Base-by-base conservation (phyloP, 2,113 vertebrate genomes). In the Marmota flaviventris region DNA sequence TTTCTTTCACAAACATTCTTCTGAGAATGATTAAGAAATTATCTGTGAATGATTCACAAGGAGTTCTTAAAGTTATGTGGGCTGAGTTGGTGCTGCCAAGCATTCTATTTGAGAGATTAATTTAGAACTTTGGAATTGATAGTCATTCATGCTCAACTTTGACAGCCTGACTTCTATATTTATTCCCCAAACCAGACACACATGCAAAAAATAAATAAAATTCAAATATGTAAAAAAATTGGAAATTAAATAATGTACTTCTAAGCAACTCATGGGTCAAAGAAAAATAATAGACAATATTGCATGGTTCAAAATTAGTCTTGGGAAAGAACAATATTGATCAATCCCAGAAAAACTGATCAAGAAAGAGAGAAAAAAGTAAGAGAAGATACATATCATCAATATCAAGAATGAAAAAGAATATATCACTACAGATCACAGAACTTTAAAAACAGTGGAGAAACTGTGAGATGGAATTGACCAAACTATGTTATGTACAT, bases 31-130 rank as follows among this genome's bases (percentile, higher is more conserved):
- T 53, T 94, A 79, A 94, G 69, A 94, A 87, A 75, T 76, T 39
- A 90, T 53, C 53, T 73, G 32, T 90, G 70, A 96, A 93, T 93
- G 76, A 97, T 24, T 93, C 25, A 84, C 39, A 87, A 61, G 88
- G 69, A n/a, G 22, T 79, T 94, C 37, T 95, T 45, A 75, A 81
- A 56, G 18, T 79, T 72, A 86, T 12, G 8, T 72, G 34, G 61
- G 72, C 79, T 96, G 65, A 58, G 51, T 69, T 78, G 76, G 58
- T 72, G 20, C 51, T 87, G 53, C 4, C 77, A 93, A 63, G 63
- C 39, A 79, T 81, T 76, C 69, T 51, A 22, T n/a, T 85, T 48
- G 29, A 95, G 25, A 76, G 61, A 65, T 94, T 42, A n/a, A 70
- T 48, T 82, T 70, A 86, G 51, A 86, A 34, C 14, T 75, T 91